Base-by-base conservation (phyloP, 2,888 invertebrate genomes). In the Gortyna flavago region DNA sequence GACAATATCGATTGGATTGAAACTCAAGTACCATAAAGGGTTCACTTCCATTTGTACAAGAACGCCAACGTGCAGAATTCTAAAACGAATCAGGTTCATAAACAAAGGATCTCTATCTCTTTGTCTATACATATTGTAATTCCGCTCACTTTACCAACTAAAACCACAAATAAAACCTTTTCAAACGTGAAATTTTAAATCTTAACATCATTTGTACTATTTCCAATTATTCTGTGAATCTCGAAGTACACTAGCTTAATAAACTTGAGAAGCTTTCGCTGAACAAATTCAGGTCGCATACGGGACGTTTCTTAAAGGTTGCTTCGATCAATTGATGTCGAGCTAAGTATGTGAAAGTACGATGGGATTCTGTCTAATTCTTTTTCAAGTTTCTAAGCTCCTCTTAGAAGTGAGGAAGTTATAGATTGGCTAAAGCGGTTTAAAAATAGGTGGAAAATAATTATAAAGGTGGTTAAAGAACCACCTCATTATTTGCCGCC, bases 181-280 rank as follows among this genome's bases (percentile, higher is more conserved):
- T 48, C 9, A 21, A 69, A 32, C 32, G 51, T 57, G 54, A 65
- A 74, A 72, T 82, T 79, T 82, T 69, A 32, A 76, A 68, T 61
- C 48, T 41, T 66, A 68, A 77, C 44, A 32, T 59, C 54, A 74
- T 87, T 76, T 57, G 65, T 77, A 72, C n/a, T 35, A 70, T 77
- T 86, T 70, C 59, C 75, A 85, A 82, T 85, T 75, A 78, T 79
- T 75, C 71, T 66, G 75, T 44, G 67, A 72, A 62, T 72, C 29
- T 75, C 25, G 51, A 54, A 80, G 82, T 80, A 85, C 75, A 80
- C 85, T 78, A 87, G 72, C 75, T 87, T 75, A 77, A 72, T 69
- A 77, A 66, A 62, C 41, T 77, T 77, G 48, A 75, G 81, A 82
- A 73, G 68, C 69, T 75, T 74, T 84, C 32, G 62, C 44, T 64